Evolutionary conservation across 1,140 invertebrate species (phyloP).

Genomic region (Copidosoma floridanum): DNA sequence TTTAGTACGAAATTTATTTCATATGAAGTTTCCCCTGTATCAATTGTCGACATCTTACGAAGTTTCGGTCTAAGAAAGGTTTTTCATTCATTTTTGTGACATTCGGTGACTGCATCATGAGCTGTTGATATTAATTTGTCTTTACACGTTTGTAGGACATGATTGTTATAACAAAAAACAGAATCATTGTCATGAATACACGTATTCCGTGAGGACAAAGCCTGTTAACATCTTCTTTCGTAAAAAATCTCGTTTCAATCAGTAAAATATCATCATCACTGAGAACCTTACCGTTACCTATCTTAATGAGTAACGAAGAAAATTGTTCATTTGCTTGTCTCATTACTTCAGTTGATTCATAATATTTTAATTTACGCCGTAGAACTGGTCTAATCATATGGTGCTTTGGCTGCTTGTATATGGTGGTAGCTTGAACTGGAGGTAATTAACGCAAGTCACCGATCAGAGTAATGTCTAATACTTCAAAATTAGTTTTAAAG

Average conservation of each 20-base stretch:
- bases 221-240: too few relatives aligned
- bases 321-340: constrained; percentile 33
- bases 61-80: constrained; percentile 32
- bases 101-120: neutral
- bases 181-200: constrained; percentile 28
- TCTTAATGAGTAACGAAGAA: constrained; percentile 38
- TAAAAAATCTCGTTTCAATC: too few relatives aligned
- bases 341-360: constrained; percentile 34
- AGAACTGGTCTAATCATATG: constrained; percentile 18
- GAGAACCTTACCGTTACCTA: constrained; percentile 34
- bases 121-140: constrained; percentile 18
- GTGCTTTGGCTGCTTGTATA: constrained; percentile 15
- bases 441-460: constrained; percentile 34
- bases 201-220: constrained; percentile 10
- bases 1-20: constrained; percentile 37
- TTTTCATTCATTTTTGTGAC: neutral
- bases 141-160: constrained; percentile 28
- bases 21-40: constrained; percentile 44
- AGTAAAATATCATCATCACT: too few relatives aligned
- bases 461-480: constrained; percentile 28
- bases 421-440: constrained; percentile 26
- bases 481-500: constrained; percentile 26
- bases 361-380: constrained; percentile 31
- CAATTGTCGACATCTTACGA: constrained; percentile 41
- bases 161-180: constrained; percentile 29